These are phyloP conservation scores for Potamarius usumacintae DNA, from an alignment of 2,113 vertebrate genomes.

Conservation along the genomic window DNA sequence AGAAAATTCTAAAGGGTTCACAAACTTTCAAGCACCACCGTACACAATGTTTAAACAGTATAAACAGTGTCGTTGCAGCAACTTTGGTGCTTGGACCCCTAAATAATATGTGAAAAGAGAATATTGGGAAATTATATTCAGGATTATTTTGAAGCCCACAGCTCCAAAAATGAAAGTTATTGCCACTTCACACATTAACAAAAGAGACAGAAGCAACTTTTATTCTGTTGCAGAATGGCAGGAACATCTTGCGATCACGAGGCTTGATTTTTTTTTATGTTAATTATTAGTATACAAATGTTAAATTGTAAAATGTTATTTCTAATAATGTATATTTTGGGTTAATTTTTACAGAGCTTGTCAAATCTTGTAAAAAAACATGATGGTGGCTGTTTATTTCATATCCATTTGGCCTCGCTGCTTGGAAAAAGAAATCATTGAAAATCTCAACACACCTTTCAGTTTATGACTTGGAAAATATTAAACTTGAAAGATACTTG, in stretches of 20 bases:
- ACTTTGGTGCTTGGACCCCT: not conserved
- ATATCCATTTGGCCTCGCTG: slow-evolving; percentile 16
- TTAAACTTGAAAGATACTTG: slow-evolving; percentile 22
- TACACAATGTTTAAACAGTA: not conserved
- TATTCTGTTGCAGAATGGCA: not conserved
- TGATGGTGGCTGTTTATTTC: not conserved
- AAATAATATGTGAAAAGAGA: not conserved
- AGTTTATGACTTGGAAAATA: slow-evolving; percentile 20
- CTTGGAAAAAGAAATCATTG: not conserved
- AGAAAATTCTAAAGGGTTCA: no score
- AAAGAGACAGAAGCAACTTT: no score
- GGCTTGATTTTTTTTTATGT: not conserved
- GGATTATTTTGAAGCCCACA: not conserved
- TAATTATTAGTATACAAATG: not conserved
- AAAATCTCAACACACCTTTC: slow-evolving; percentile 30
- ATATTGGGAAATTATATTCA: not conserved
- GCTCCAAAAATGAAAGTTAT: not conserved
- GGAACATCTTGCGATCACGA: not conserved
- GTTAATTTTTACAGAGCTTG: not conserved
- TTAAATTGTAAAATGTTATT: not conserved
- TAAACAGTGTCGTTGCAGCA: not conserved
- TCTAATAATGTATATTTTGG: not conserved
- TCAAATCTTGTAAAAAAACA: not conserved
- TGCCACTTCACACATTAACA: not conserved
- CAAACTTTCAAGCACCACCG: no score